Conservation (phyloP, 2,888 invertebrate genomes). For the Hyposoter dolosus region DNA sequence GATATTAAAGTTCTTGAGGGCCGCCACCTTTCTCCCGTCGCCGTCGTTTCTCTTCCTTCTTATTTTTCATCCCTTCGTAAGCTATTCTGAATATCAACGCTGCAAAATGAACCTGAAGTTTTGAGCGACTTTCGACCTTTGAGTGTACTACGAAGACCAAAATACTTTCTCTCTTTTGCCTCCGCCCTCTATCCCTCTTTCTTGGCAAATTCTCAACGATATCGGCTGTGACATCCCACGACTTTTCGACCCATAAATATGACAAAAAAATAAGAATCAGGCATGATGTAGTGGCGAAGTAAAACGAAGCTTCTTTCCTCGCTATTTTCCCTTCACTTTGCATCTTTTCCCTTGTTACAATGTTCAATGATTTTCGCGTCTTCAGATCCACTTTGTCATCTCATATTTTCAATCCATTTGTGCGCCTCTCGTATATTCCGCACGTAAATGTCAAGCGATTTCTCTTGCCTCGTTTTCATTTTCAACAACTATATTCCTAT, state of each 20-base stretch:
- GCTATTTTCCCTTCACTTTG: neutral
- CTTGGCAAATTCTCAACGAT: constrained; percentile 62
- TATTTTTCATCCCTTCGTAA: constrained; percentile 51
- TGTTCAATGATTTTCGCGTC: neutral
- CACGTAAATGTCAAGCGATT: neutral
- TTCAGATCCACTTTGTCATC: neutral
- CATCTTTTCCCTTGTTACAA: neutral
- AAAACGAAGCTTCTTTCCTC: neutral
- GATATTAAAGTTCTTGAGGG: constrained; percentile 81
- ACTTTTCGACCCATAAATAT: constrained; percentile 69
- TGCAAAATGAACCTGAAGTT: constrained; percentile 76
- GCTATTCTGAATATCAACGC: constrained; percentile 75
- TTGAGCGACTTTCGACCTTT: constrained; percentile 62
- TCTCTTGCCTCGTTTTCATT: neutral
- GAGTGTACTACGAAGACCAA: constrained; percentile 22
- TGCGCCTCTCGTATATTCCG: neutral
- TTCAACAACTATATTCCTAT: neutral
- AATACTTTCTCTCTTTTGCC: constrained; percentile 9
- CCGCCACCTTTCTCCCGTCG: neutral
- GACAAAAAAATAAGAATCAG: constrained; percentile 1
- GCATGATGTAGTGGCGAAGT: neutral
- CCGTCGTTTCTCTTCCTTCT: constrained; percentile 7
- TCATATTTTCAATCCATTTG: neutral
- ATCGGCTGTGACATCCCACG: constrained; percentile 68
- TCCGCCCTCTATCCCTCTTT: constrained; percentile 10